These are phyloP conservation scores for Echinometra lucunter DNA, from an alignment of 53 echinoderm and acorn worm species.

Conservation along the genomic window DNA sequence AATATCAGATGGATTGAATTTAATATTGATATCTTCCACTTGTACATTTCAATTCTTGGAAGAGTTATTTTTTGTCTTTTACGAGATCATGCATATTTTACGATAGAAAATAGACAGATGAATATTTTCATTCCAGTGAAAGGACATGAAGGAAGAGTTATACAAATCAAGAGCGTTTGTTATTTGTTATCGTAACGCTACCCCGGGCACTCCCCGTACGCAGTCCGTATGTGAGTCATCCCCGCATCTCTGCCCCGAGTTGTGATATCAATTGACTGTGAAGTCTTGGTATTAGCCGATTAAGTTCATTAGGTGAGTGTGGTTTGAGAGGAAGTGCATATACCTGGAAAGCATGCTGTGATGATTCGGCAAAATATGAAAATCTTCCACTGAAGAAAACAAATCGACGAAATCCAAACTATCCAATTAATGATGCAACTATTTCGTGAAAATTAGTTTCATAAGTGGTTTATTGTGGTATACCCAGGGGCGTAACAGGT, in stretches of 20 bases:
- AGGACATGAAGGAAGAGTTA: background rate
- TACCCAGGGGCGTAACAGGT: background rate
- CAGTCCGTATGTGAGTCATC: background rate
- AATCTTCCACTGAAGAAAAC: background rate
- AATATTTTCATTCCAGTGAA: too few species aligned
- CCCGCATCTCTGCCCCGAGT: background rate
- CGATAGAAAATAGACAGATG: too few species aligned
- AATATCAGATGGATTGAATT: too few species aligned
- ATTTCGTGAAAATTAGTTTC: background rate
- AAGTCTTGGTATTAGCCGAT: conserved; percentile 8
- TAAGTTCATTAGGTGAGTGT: conserved; percentile 16
- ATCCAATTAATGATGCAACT: background rate
- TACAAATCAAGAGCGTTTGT: background rate
- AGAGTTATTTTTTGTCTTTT: too few species aligned
- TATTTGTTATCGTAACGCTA: background rate
- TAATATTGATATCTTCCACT: too few species aligned
- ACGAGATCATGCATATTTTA: too few species aligned
- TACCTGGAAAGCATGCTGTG: conserved; percentile 19
- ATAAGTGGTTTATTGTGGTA: background rate
- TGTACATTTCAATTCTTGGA: too few species aligned
- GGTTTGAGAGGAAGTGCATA: conserved; percentile 22
- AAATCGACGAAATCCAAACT: background rate
- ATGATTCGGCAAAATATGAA: background rate
- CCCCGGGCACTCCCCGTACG: background rate
- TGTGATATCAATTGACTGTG: background rate